phyloP scores from a whole-genome alignment of 2,797 vertebrate genomes.

The Acanthiza pusilla region DNA sequence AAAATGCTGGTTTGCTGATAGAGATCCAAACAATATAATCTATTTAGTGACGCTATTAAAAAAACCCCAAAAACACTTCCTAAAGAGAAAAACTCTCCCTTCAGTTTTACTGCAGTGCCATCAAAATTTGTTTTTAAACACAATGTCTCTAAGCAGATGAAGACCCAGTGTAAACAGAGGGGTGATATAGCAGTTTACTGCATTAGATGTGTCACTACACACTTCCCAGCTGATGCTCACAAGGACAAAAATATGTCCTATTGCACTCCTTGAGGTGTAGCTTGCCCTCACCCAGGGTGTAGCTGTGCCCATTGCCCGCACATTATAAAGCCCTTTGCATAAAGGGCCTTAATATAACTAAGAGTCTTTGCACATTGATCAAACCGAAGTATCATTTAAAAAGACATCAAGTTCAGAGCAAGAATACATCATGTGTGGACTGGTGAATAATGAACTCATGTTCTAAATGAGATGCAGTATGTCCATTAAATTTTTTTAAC shows the following conservation, averaged over 20 bases:
- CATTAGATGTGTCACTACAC: neutral
- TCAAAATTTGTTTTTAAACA: neutral
- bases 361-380: conserved; percentile 39
- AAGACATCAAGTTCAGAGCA: conserved; percentile 28
- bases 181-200: neutral
- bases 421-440: conserved; percentile 13
- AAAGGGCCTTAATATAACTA: conserved; percentile 6
- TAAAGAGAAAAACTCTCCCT: neutral
- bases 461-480: conserved; percentile 30
- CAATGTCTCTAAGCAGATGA: neutral
- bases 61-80: neutral
- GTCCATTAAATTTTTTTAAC: conserved; percentile 3
- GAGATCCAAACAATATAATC: neutral
- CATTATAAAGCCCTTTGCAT: neutral
- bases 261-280: neutral
- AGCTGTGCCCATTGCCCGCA: neutral
- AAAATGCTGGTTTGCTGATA: neutral
- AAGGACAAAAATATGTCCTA: neutral
- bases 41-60: neutral
- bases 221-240: neutral
- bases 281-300: neutral
- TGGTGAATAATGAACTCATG: conserved; percentile 33
- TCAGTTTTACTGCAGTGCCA: neutral
- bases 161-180: neutral
- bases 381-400: conserved; percentile 41